Conservation (phyloP, 2,797 vertebrate species). For the Thunnus albacares region DNA sequence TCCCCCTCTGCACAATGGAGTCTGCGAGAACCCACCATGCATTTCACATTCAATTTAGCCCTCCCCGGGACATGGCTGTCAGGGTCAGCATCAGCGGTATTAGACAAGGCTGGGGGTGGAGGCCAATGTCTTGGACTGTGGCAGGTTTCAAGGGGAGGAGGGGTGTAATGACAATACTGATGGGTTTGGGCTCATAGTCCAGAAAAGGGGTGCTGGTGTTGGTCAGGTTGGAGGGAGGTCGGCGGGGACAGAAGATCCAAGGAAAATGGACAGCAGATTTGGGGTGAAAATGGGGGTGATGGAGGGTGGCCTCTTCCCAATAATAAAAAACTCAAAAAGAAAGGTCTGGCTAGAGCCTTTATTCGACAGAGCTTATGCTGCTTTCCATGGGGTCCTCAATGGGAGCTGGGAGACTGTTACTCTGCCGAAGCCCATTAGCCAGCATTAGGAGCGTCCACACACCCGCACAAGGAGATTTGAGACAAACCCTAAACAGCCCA, state of each 20-base stretch:
- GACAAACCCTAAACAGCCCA: slow-evolving; percentile 92
- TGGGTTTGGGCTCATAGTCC: slow-evolving; percentile 70
- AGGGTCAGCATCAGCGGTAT: slow-evolving; percentile 82
- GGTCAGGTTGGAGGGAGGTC: slow-evolving; percentile 74
- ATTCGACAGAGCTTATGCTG: slow-evolving; percentile 83
- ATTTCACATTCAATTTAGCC: slow-evolving; percentile 99
- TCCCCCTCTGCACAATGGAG: slow-evolving; percentile 91
- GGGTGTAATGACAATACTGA: slow-evolving; percentile 75
- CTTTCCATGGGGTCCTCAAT: slow-evolving; percentile 86
- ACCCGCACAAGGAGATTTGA: slow-evolving; percentile 97
- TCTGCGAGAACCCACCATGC: slow-evolving; percentile 93
- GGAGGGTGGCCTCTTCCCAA: slow-evolving; percentile 83
- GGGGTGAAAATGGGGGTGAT: slow-evolving; percentile 81
- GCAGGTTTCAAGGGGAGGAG: slow-evolving; percentile 73
- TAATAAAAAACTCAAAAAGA: slow-evolving; percentile 84
- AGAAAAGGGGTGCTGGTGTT: slow-evolving; percentile 71
- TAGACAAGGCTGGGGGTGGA: slow-evolving; percentile 78
- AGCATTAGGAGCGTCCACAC: slow-evolving; percentile 90
- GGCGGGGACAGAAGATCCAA: slow-evolving; percentile 73
- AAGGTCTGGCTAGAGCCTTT: slow-evolving; percentile 84
- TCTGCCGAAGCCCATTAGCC: slow-evolving; percentile 93
- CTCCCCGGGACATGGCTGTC: slow-evolving; percentile 87
- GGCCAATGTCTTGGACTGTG: slow-evolving; percentile 78
- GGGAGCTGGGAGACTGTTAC: slow-evolving; percentile 80
- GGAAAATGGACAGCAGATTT: slow-evolving; percentile 84